Evolutionary conservation across 2,888 invertebrate genomes (phyloP).

Genomic region (Mactromeris polynyma): DNA sequence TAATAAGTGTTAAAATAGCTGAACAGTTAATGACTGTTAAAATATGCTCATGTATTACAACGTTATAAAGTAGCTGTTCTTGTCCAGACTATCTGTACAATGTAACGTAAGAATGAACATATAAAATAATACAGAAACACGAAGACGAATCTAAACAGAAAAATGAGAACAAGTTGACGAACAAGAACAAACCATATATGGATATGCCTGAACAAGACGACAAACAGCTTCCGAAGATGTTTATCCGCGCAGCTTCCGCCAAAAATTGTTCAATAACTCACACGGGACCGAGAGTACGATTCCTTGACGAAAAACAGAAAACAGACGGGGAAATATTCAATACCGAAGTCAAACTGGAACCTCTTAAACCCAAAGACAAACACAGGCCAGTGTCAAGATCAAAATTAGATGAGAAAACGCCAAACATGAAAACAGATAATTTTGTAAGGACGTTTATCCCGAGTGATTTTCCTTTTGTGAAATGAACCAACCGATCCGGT

Average conservation of each 20-base stretch:
- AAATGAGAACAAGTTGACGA: neutral
- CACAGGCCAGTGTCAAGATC: slow-evolving; percentile 59
- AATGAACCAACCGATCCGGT: neutral
- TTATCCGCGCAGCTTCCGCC: slow-evolving; percentile 47
- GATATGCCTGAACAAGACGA: slow-evolving; percentile 46
- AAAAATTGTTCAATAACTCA: slow-evolving; percentile 25
- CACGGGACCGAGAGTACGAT: slow-evolving; percentile 38
- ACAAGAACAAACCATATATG: neutral
- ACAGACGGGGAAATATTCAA: slow-evolving; percentile 37
- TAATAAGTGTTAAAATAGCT: no score
- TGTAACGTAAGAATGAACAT: neutral
- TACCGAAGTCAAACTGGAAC: slow-evolving; percentile 49
- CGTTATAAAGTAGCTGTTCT: no score
- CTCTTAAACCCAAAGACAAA: slow-evolving; percentile 33
- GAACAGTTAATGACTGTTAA: no score
- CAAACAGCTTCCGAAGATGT: slow-evolving; percentile 53
- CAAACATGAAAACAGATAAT: slow-evolving; percentile 52
- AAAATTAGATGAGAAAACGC: slow-evolving; percentile 54
- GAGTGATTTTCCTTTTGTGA: neutral
- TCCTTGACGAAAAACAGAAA: slow-evolving; percentile 48
- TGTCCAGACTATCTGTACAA: neutral
- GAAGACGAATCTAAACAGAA: neutral
- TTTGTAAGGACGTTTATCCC: slow-evolving; percentile 56
- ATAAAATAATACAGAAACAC: slow-evolving; percentile 34
- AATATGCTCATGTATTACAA: no score